These are phyloP conservation scores for Dendrocincla fuliginosa DNA, from an alignment of 2,797 vertebrate genomes.

Conservation along the genomic window DNA sequence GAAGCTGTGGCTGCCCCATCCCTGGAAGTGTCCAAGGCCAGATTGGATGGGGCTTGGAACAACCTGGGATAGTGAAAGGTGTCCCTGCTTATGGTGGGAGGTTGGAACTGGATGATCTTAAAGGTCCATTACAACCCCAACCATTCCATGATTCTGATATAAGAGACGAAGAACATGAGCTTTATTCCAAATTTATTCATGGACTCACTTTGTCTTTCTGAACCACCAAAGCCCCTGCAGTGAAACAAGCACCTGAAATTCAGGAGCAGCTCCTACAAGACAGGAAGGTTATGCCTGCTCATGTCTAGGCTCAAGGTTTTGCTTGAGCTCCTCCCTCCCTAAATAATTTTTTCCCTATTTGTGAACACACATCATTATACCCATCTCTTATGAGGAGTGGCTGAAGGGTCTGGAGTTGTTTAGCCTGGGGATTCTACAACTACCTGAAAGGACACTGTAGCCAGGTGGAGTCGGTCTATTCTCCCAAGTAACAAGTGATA, in stretches of 20 bases:
- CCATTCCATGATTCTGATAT: neutral
- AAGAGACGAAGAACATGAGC: neutral
- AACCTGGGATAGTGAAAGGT: neutral
- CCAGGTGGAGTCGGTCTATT: neutral
- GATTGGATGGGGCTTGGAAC: neutral
- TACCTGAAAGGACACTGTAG: neutral
- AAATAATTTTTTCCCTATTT: neutral
- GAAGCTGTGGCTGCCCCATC: neutral
- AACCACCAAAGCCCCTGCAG: neutral
- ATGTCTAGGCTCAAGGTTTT: neutral
- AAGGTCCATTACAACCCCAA: neutral
- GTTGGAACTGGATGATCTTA: rapidly evolving
- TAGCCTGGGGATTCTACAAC: neutral
- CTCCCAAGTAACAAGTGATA: neutral
- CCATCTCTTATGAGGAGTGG: neutral
- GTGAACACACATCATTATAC: neutral
- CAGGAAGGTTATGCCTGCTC: neutral
- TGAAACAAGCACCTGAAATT: neutral
- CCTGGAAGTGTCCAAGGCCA: neutral
- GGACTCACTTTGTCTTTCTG: neutral
- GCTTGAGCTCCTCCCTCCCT: neutral
- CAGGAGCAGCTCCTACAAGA: neutral
- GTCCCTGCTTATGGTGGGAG: neutral
- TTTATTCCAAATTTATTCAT: neutral
- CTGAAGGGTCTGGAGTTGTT: neutral